Conservation (phyloP, 2,888 invertebrate genomes). For the Rhagophthalmus giganteus region DNA sequence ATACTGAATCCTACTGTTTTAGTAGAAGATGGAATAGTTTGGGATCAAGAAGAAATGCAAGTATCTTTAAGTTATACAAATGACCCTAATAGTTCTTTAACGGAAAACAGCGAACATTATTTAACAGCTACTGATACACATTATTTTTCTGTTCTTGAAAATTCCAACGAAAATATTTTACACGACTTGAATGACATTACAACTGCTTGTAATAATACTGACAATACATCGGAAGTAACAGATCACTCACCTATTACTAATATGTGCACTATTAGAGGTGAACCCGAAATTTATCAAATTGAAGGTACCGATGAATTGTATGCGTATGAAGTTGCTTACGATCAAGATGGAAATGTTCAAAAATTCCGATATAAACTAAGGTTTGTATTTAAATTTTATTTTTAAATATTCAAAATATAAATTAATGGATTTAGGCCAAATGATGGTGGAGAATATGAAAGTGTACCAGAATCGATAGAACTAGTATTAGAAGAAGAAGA, state of each 20-base stretch:
- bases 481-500: slow-evolving; percentile 40
- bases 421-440: slow-evolving; percentile 44
- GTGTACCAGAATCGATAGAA: slow-evolving; percentile 51
- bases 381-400: slow-evolving; percentile 33
- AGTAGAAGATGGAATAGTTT: slow-evolving; percentile 30
- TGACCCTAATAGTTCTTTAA: slow-evolving; percentile 31
- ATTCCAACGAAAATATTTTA: slow-evolving; percentile 41
- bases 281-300: slow-evolving; percentile 47
- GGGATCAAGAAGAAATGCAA: slow-evolving; percentile 35
- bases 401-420: no score
- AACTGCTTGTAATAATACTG: slow-evolving; percentile 23
- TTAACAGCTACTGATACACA: slow-evolving; percentile 47
- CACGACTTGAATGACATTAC: slow-evolving; percentile 38
- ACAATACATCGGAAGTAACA: slow-evolving; percentile 27
- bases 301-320: slow-evolving; percentile 52
- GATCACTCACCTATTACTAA: slow-evolving; percentile 23
- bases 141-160: slow-evolving; percentile 49
- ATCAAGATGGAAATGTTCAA: slow-evolving; percentile 52
- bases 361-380: slow-evolving; percentile 53
- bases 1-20: slow-evolving; percentile 23
- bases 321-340: slow-evolving; percentile 50
- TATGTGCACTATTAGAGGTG: slow-evolving; percentile 35
- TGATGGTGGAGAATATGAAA: slow-evolving; percentile 51
- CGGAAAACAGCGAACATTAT: slow-evolving; percentile 47
- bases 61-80: slow-evolving; percentile 32